phyloP scores from a whole-genome alignment of 1,140 invertebrate genomes.

The Oncopeltus fasciatus region DNA sequence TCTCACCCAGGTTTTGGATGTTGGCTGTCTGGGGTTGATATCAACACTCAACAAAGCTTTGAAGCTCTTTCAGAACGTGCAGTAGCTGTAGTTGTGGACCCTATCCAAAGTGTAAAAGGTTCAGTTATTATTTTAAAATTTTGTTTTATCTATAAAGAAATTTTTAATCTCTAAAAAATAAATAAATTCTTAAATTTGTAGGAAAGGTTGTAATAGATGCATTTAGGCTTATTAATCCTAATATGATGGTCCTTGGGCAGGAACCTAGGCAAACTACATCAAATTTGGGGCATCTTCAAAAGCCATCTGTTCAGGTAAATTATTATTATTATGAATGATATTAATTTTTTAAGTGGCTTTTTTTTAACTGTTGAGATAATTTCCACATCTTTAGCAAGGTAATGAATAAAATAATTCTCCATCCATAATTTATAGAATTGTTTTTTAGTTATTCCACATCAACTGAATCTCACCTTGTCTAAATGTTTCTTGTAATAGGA shows the following conservation, averaged over 20 bases:
- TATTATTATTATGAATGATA: too few relatives aligned
- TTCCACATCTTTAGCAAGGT: too few relatives aligned
- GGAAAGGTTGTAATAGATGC: conserved; percentile 90
- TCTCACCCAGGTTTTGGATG: conserved; percentile 99
- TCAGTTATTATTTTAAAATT: conserved; percentile 25
- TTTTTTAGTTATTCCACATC: too few relatives aligned
- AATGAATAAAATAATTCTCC: too few relatives aligned
- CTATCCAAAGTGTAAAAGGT: conserved; percentile 98
- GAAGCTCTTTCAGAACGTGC: conserved; percentile 95
- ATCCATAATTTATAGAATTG: too few relatives aligned
- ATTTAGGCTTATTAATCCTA: conserved; percentile 93
- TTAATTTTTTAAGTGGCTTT: too few relatives aligned
- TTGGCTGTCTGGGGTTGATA: conserved; percentile 99
- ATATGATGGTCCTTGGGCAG: conserved; percentile 97
- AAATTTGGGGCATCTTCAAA: conserved; percentile 95
- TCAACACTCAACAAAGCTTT: conserved; percentile 99
- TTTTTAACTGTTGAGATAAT: too few relatives aligned
- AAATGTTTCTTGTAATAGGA: too few relatives aligned
- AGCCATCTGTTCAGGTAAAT: conserved; percentile 81
- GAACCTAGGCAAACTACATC: conserved; percentile 98
- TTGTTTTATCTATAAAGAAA: background rate
- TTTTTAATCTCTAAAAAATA: background rate
- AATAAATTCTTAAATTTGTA: conserved; percentile 21
- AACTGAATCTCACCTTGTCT: too few relatives aligned
- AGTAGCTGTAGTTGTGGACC: conserved; percentile 98